phyloP scores from a whole-genome alignment of 1,140 invertebrate species.

The Pseudoatta argentina region DNA sequence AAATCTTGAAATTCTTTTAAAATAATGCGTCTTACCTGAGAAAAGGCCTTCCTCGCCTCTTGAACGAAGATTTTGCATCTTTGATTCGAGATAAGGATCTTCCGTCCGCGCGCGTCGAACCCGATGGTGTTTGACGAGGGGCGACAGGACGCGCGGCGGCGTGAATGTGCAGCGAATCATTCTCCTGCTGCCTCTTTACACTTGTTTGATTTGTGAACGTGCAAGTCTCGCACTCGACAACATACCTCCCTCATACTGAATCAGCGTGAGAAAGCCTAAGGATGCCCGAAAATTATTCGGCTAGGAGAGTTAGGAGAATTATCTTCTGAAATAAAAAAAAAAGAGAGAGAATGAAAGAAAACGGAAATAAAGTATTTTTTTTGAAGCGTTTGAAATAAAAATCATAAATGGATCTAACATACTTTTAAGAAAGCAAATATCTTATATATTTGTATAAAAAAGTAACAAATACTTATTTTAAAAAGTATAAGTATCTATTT shows the following conservation, averaged over 20 bases:
- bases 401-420: neutral
- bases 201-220: conserved; percentile 61
- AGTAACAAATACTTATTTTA: too few species aligned
- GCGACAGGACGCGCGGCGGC: conserved; percentile 60
- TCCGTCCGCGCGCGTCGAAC: conserved; percentile 49
- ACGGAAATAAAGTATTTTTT: neutral
- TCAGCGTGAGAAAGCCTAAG: conserved; percentile 45
- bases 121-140: conserved; percentile 61
- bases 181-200: conserved; percentile 48
- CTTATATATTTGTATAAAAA: neutral
- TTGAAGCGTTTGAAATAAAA: neutral
- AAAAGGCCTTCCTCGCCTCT: conserved; percentile 40
- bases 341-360: neutral
- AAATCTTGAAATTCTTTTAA: conserved; percentile 80
- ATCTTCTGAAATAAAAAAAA: neutral
- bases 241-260: neutral
- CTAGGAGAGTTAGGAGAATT: conserved; percentile 30
- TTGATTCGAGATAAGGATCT: conserved; percentile 73
- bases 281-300: conserved; percentile 33
- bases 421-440: neutral
- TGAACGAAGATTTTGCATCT: conserved; percentile 67
- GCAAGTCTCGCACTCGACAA: conserved; percentile 36
- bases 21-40: conserved; percentile 78
- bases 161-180: conserved; percentile 61
- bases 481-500: neutral